A percentile compares a stretch with the other conserved stretches of the same genome.
These are phyloP conservation scores for Peromyscus leucopus DNA, from an alignment of 2,113 vertebrate species.

Conservation along the genomic window DNA sequence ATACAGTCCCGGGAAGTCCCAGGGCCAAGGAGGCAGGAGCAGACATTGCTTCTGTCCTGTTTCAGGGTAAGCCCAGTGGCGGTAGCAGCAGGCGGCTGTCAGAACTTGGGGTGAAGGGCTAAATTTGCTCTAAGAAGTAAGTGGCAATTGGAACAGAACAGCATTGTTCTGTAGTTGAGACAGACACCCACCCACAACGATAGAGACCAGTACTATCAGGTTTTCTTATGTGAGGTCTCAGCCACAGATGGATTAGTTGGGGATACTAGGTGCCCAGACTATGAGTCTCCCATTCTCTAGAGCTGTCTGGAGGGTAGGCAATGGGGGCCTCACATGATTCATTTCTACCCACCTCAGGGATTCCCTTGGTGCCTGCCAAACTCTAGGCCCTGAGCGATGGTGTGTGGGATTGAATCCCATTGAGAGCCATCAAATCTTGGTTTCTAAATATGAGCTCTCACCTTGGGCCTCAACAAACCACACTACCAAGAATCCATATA, in stretches of 20 bases:
- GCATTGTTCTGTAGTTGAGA: neutral
- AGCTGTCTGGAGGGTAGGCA: slow-evolving; percentile 39
- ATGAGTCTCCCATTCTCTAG: slow-evolving; percentile 50
- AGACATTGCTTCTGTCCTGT: neutral
- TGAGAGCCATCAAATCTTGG: neutral
- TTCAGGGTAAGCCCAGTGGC: neutral
- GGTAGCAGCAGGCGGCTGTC: neutral
- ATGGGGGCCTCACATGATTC: neutral
- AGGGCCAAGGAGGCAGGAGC: neutral
- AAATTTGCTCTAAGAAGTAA: slow-evolving; percentile 15
- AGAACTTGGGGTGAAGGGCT: neutral
- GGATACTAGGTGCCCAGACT: slow-evolving; percentile 28
- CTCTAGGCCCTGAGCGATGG: neutral
- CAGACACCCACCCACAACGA: neutral
- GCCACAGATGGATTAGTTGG: neutral
- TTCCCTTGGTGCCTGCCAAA: neutral
- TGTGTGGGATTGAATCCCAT: slow-evolving; percentile 2
- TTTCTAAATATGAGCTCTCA: slow-evolving; percentile 34
- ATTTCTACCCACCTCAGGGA: neutral
- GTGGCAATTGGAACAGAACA: neutral
- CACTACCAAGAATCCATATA: neutral
- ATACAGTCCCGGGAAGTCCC: no score
- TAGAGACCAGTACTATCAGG: neutral
- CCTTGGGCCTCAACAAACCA: slow-evolving; percentile 36
- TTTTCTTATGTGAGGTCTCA: neutral